Percentiles rank a stretch among this genome's conserved stretches.
These are phyloP conservation scores for Pseudolaguvia tuberculata DNA, from an alignment of 2,113 vertebrate genomes.

Conservation along the genomic window DNA sequence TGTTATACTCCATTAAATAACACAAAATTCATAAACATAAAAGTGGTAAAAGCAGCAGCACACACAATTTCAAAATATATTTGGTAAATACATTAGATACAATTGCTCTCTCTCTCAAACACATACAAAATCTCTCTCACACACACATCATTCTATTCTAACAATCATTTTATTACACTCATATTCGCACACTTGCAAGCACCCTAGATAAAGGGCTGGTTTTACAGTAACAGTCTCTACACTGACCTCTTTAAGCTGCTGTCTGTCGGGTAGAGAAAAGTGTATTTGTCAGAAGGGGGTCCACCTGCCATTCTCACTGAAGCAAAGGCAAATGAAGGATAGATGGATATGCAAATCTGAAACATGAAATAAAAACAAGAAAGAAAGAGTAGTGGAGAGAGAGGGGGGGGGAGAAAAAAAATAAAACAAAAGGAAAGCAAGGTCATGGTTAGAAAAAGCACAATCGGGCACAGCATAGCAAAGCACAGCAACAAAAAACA, in stretches of 20 bases:
- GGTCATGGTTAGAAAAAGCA: conserved; percentile 54
- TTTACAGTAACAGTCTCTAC: conserved; percentile 40
- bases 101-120: no score
- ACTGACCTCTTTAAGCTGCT: conserved; percentile 62
- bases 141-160: no score
- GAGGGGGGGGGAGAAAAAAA: conserved; percentile 23
- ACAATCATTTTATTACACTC: neutral
- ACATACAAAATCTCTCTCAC: no score
- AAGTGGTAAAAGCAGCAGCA: neutral
- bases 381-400: conserved; percentile 6
- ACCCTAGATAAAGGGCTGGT: neutral
- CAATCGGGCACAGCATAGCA: conserved; percentile 44
- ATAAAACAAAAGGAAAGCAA: conserved; percentile 44
- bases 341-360: conserved; percentile 61
- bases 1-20: no score
- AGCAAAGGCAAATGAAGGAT: conserved; percentile 56
- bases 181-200: neutral
- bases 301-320: conserved; percentile 60
- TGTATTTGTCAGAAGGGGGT: conserved; percentile 61
- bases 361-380: conserved; percentile 46
- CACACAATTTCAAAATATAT: no score
- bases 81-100: no score
- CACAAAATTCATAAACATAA: neutral
- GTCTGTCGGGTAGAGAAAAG: conserved; percentile 63
- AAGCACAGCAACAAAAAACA: conserved; percentile 47